Base-by-base conservation (phyloP, 2,113 vertebrate species). In the Heterochromis multidens region DNA sequence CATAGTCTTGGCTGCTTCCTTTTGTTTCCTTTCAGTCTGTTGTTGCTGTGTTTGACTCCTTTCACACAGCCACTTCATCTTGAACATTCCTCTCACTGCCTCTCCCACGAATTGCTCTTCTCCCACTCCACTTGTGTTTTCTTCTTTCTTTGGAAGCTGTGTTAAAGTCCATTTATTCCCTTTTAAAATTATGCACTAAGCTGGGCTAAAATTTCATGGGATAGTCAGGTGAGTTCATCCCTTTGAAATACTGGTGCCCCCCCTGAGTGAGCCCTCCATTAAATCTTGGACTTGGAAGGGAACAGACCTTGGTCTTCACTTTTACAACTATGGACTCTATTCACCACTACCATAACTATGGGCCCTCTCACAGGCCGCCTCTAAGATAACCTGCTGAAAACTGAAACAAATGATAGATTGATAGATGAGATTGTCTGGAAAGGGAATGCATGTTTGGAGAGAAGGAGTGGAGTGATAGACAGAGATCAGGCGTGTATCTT, bases 1-100 rank as follows among this genome's bases (percentile, higher is more conserved):
- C 49, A 88, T 16, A 31, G 86, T 94, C 93, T 94, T 92, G 89
- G 88, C 91, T 88, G 88, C 92, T 93, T 95, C 90, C 82, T 89
- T 86, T 93, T 93, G 90, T 95, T 95, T 95, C 93, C 83, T 65
- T 89, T 93, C 63, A 63, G 93, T 94, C 93, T 95, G 85, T 85
- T 91, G 77, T 87, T 88, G 91, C 91, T 82, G 91, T 88, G 85
- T 86, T 54, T 85, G 85, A 93, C 90, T 92, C 54, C 23, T 79
- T 67, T 93, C 82, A 67, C 81, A 21, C 70, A 80, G 82, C 62
- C 86, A 74, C 74, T 84, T 91, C 78, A 81, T 82, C 83, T 82
- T 78, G 60, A 86, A 60, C 81, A 7, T 57, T 82, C 58, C 62
- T 84, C 62, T 86, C 82, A 46, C 33, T 31, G 63, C 60, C 81